These are phyloP conservation scores for Standfussiana lucernea DNA, from an alignment of 2,888 invertebrate genomes.

Conservation along the genomic window DNA sequence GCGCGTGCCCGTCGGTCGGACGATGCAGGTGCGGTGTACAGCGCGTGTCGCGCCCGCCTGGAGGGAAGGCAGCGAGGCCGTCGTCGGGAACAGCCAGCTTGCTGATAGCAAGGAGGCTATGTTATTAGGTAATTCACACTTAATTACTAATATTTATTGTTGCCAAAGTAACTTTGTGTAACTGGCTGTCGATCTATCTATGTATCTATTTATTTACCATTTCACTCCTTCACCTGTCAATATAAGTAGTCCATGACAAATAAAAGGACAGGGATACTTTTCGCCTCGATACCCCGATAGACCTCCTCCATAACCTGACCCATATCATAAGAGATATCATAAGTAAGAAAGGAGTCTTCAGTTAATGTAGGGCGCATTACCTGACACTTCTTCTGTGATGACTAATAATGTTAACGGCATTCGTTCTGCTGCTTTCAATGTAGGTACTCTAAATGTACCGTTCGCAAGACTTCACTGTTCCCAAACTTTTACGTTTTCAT, in stretches of 20 bases:
- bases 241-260: background rate
- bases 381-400: background rate
- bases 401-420: background rate
- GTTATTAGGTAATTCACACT: conserved; percentile 79
- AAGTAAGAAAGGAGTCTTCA: background rate
- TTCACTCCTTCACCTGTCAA: background rate
- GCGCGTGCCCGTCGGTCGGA: conserved; percentile 83
- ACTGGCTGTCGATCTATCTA: background rate
- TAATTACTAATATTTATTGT: background rate
- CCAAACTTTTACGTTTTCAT: background rate
- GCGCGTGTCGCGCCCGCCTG: conserved; percentile 87
- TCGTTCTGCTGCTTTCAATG: background rate
- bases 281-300: background rate
- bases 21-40: conserved; percentile 87
- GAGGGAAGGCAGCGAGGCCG: conserved; percentile 88
- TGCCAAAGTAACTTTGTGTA: background rate
- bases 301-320: background rate
- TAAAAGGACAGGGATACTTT: background rate
- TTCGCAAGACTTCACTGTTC: background rate
- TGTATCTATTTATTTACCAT: background rate
- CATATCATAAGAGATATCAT: too few relatives aligned
- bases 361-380: background rate
- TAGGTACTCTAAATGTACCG: background rate
- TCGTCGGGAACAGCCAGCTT: conserved; percentile 85
- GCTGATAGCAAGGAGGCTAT: conserved; percentile 89